Conservation (phyloP, 2,113 vertebrate species). For the Aix galericulata region DNA sequence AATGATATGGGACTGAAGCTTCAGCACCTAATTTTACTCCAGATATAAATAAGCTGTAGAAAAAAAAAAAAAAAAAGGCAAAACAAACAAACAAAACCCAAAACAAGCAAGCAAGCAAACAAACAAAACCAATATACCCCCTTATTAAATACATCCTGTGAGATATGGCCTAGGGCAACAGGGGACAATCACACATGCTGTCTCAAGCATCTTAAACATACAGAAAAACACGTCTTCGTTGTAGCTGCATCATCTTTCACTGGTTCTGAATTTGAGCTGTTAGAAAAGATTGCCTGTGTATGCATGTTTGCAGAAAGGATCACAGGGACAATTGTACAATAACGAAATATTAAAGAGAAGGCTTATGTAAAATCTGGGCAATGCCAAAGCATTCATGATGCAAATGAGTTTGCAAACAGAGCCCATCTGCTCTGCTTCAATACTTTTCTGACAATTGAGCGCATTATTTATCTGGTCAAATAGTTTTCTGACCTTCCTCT, state of each 20-base stretch:
- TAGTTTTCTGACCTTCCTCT: background rate
- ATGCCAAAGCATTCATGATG: background rate
- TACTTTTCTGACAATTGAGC: background rate
- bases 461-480: conserved; percentile 4
- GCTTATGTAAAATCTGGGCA: background rate
- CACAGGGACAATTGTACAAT: background rate
- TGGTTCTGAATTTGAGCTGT: background rate
- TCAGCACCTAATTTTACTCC: background rate
- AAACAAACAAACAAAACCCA: too few species aligned
- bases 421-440: conserved; percentile 11
- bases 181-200: background rate
- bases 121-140: background rate
- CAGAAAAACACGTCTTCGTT: background rate
- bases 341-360: background rate
- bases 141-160: background rate
- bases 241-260: background rate
- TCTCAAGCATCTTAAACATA: background rate
- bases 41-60: background rate
- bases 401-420: conserved; percentile 19
- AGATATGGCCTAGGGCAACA: background rate
- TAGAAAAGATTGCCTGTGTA: background rate
- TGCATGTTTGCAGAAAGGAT: background rate
- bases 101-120: too few species aligned
- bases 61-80: background rate
- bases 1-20: background rate